Conservation (phyloP, 2,113 vertebrate species). For the Gambusia affinis region DNA sequence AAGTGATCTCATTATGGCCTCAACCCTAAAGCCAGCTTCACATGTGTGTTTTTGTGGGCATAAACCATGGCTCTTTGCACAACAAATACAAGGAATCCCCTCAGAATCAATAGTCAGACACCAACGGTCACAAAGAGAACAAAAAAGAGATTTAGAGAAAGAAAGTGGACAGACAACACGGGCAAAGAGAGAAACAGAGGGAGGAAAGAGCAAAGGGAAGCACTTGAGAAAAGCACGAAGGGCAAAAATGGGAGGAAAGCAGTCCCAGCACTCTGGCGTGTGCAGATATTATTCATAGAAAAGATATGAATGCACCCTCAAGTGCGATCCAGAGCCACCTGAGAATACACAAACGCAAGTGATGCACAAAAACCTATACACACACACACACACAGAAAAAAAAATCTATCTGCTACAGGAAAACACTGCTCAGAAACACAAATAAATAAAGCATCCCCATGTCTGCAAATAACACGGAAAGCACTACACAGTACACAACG, state of each 20-base stretch:
- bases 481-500: background rate
- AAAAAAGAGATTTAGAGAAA: background rate
- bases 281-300: conserved; percentile 63
- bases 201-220: conserved; percentile 23
- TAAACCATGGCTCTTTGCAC: conserved; percentile 28
- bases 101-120: conserved; percentile 27
- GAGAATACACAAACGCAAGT: conserved; percentile 49
- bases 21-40: conserved; percentile 31
- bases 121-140: conserved; percentile 4
- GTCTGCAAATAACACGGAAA: conserved; percentile 4
- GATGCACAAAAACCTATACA: background rate
- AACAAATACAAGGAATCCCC: conserved; percentile 38
- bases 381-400: background rate
- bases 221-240: conserved; percentile 8
- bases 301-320: conserved; percentile 56
- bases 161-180: conserved; percentile 4
- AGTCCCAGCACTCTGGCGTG: conserved; percentile 49
- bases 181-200: conserved; percentile 18
- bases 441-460: background rate
- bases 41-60: conserved; percentile 13
- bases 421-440: conserved; percentile 25
- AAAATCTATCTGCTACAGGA: conserved; percentile 1
- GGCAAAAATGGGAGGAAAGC: conserved; percentile 10
- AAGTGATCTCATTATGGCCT: conserved; percentile 16
- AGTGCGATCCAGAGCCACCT: conserved; percentile 55